Base-by-base conservation (phyloP, 2,797 vertebrate species). In the Nasua narica region DNA sequence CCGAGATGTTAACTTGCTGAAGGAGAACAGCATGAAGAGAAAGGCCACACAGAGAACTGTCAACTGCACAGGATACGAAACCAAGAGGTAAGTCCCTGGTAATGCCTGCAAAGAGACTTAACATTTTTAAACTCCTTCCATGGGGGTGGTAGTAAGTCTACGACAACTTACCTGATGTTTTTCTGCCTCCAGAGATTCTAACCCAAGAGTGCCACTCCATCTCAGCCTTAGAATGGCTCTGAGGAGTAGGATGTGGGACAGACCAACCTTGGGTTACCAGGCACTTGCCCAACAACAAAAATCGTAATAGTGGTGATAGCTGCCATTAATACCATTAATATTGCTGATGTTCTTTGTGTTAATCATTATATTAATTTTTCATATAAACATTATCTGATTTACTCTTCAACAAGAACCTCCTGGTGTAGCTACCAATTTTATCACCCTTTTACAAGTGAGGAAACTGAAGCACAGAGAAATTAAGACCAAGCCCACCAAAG, bases 1-100 rank as follows among this genome's bases (percentile, higher is more conserved):
- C 3, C 97, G 98, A 35, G 98, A 97, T 16, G 97, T 70, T 18
- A 97, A 94, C 79, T 92, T 98, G 89, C 97, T 98, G 67, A 98
- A 98, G 97, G 99, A 98, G 85, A 97, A 95, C 88, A 94, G 85
- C 1, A 56, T 93, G 48, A 98, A 98, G 96, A 99, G 98, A 93
- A 98, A 98, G 94, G 98, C 98, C 50, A 98, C 98, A 3, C 98
- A 98, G 87, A 98, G 94, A 56, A 43, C 65, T 11, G n/a, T 81
- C 82, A 89, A 65, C 95, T 97, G 87, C 76, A 72, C 69, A 0
- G 92, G 18, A 13, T 76, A 25, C 0, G 94, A 88, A 2, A 93
- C 88, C 92, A 97, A 98, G 86, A 97, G 8, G 98, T 99, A 97
- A 98, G 98, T 90, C 43, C 5, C 82, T 35, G 10, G 6, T 21